These are phyloP conservation scores for Tetragnatha versicolor DNA, from an alignment of 1,140 invertebrate species.

Conservation along the genomic window DNA sequence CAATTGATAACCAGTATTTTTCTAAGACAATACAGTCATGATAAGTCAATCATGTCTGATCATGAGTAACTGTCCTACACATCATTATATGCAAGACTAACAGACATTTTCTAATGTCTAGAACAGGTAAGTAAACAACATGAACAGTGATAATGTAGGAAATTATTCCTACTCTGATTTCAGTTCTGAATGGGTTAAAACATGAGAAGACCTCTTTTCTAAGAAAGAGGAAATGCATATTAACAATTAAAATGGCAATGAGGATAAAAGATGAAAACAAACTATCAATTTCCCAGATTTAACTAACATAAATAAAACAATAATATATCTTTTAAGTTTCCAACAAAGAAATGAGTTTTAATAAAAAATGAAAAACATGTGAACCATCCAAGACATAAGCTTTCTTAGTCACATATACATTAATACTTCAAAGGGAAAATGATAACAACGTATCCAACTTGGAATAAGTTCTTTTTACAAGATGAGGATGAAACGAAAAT, in stretches of 20 bases:
- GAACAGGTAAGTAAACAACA: conserved; percentile 40
- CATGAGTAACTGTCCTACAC: conserved; percentile 31
- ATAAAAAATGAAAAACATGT: conserved; percentile 33
- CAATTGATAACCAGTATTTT: background rate
- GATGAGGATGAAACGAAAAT: conserved; percentile 37
- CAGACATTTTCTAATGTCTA: conserved; percentile 41
- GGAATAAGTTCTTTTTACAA: conserved; percentile 26
- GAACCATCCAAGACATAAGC: conserved; percentile 3
- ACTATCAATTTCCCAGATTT: background rate
- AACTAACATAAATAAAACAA: conserved; percentile 45
- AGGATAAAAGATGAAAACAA: conserved; percentile 2
- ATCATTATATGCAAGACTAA: conserved; percentile 32
- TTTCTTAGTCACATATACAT: conserved; percentile 31
- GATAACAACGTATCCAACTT: conserved; percentile 43
- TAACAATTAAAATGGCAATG: background rate
- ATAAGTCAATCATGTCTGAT: background rate
- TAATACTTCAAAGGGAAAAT: conserved; percentile 12
- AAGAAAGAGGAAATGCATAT: background rate
- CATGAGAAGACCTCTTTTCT: background rate
- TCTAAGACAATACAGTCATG: conserved; percentile 32
- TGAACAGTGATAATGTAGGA: conserved; percentile 40
- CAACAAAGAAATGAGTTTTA: conserved; percentile 20
- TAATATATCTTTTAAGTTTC: conserved; percentile 40
- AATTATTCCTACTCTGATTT: conserved; percentile 38
- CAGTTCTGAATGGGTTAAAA: conserved; percentile 4